A percentile compares a stretch with the other conserved stretches of the same genome.
Conservation (phyloP, 30 jellyfish, hydroid and myxozoan species). For the Catostylus mosaicus region DNA sequence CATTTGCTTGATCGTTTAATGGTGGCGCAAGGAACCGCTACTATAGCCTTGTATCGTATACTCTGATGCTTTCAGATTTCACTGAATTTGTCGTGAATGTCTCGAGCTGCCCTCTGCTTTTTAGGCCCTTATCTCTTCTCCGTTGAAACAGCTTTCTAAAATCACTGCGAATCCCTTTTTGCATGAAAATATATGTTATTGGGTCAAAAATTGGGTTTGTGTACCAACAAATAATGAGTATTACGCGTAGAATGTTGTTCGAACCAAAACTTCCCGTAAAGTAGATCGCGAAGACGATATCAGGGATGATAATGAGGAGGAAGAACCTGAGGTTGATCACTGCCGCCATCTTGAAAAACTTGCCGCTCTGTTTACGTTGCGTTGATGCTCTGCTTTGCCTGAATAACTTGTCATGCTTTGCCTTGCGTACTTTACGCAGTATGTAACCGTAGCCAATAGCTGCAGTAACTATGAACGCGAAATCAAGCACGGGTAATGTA, state of each 20-base stretch:
- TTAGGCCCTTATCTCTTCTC: neutral
- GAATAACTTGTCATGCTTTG: neutral
- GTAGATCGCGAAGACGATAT: constrained; percentile 14
- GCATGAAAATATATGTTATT: constrained; percentile 22
- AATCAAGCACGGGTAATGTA: constrained; percentile 22
- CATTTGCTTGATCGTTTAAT: too few relatives aligned
- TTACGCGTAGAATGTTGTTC: constrained; percentile 4
- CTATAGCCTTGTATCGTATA: neutral
- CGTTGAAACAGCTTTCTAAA: neutral
- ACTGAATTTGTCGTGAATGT: neutral
- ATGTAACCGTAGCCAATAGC: constrained; percentile 12
- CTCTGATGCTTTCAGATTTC: neutral
- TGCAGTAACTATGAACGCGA: neutral
- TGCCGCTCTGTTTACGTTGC: neutral
- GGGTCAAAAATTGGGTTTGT: constrained; percentile 25
- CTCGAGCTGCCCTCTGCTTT: neutral
- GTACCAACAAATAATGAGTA: constrained; percentile 11
- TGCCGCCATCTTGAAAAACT: constrained; percentile 10
- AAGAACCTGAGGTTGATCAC: neutral
- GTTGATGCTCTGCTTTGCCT: neutral
- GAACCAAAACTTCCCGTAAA: constrained; percentile 21
- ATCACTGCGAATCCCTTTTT: neutral
- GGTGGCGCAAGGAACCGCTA: too few relatives aligned
- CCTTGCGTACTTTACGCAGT: neutral
- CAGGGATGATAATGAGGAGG: constrained; percentile 3